Percentiles rank a stretch among this genome's conserved stretches.
Conservation (phyloP, 2,797 vertebrate genomes). For the Eulemur coronatus region DNA sequence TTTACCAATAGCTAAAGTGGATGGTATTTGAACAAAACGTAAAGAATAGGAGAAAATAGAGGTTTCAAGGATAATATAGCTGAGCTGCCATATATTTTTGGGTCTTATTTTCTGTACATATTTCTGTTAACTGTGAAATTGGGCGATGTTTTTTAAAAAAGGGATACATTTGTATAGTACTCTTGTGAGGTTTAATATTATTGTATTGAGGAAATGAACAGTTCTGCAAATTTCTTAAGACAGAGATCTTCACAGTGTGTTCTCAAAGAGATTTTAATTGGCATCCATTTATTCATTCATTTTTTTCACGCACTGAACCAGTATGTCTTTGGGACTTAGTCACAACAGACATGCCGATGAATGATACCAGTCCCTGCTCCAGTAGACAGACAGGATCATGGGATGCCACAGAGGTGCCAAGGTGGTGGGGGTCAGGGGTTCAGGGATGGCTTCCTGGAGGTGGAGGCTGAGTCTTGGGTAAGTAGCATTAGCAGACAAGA, state of each 20-base stretch:
- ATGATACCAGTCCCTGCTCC: neutral
- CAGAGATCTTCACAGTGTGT: neutral
- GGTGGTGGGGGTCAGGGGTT: neutral
- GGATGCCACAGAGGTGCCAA: neutral
- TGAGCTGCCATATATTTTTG: neutral
- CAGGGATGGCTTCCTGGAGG: neutral
- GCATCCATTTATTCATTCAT: neutral
- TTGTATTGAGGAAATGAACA: neutral
- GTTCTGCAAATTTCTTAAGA: neutral
- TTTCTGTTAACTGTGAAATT: neutral
- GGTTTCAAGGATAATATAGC: neutral
- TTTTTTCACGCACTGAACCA: neutral
- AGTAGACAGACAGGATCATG: neutral
- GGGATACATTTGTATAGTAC: neutral
- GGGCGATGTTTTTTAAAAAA: neutral
- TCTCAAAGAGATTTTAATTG: neutral
- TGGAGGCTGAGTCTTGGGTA: neutral
- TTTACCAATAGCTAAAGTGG: slow-evolving; percentile 65
- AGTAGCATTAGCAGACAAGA: neutral
- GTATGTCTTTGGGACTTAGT: neutral
- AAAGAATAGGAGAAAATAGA: neutral
- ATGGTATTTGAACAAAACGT: slow-evolving; percentile 34
- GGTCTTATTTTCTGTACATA: neutral
- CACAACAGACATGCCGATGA: neutral
- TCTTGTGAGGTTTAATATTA: neutral